Percentiles rank a stretch among this genome's conserved stretches.
These are phyloP conservation scores for Calameuta idolon DNA, from an alignment of 2,888 invertebrate species.

Conservation along the genomic window DNA sequence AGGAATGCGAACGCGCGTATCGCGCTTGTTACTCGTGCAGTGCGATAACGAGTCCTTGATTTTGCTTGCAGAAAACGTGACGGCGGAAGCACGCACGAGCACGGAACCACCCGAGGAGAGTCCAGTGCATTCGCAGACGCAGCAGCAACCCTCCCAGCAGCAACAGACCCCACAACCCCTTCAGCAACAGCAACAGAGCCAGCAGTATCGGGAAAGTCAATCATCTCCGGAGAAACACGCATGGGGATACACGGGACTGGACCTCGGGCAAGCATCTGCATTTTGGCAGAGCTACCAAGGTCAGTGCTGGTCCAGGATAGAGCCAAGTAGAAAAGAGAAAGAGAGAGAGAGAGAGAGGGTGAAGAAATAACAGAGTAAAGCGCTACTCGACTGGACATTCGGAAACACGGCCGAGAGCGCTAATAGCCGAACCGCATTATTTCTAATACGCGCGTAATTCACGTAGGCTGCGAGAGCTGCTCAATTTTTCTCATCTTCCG, in stretches of 20 bases:
- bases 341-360: neutral
- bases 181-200: constrained; percentile 60
- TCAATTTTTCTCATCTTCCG: constrained; percentile 64
- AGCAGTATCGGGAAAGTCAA: constrained; percentile 64
- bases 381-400: constrained; percentile 8
- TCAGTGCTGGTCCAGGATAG: constrained; percentile 66
- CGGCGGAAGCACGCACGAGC: constrained; percentile 57
- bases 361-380: constrained; percentile 9
- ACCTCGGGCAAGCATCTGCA: constrained; percentile 82
- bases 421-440: constrained; percentile 63
- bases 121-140: constrained; percentile 58
- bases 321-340: neutral
- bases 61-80: constrained; percentile 53
- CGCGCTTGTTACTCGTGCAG: neutral
- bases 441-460: neutral
- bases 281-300: constrained; percentile 95
- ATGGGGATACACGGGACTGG: constrained; percentile 80
- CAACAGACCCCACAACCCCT: constrained; percentile 58
- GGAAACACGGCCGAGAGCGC: constrained; percentile 28
- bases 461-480: constrained; percentile 43
- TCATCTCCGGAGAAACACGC: constrained; percentile 69
- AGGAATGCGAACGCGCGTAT: neutral
- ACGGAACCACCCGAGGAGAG: constrained; percentile 61
- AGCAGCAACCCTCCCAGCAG: constrained; percentile 33
- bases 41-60: neutral